Evolutionary conservation across 2,797 vertebrate genomes (phyloP).

Genomic region (Hephaestus fuliginosus): DNA sequence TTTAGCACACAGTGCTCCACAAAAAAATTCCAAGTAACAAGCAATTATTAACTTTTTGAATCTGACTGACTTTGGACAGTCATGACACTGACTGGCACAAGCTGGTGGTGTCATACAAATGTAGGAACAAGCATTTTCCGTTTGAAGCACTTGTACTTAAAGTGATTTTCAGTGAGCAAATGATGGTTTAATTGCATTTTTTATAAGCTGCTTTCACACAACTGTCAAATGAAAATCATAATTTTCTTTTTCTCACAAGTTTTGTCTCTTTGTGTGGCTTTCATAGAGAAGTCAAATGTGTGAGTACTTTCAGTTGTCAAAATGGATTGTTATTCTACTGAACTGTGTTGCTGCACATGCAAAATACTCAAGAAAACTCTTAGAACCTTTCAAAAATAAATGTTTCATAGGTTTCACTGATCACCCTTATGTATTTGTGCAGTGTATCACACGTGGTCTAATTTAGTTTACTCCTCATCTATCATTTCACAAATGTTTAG

Average conservation of each 20-base stretch:
- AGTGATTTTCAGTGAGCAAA: neutral
- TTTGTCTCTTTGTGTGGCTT: neutral
- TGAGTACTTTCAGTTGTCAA: neutral
- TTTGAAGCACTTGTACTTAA: neutral
- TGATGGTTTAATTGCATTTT: neutral
- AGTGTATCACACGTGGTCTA: neutral
- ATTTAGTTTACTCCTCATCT: neutral
- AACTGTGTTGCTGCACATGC: neutral
- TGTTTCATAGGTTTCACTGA: neutral
- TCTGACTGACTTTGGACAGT: neutral
- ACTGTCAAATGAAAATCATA: neutral
- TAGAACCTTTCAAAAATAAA: neutral
- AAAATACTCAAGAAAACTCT: neutral
- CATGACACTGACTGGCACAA: neutral
- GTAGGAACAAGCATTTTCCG: neutral
- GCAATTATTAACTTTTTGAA: slow-evolving; percentile 7
- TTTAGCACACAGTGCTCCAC: neutral
- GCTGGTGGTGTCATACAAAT: neutral
- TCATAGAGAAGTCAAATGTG: neutral
- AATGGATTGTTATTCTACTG: neutral
- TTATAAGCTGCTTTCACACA: neutral
- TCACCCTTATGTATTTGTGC: neutral
- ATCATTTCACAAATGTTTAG: neutral
- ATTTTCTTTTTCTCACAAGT: neutral
- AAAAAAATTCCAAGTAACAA: neutral